Conservation (phyloP, 1,140 invertebrate genomes). For the Bacillus rossius region DNA sequence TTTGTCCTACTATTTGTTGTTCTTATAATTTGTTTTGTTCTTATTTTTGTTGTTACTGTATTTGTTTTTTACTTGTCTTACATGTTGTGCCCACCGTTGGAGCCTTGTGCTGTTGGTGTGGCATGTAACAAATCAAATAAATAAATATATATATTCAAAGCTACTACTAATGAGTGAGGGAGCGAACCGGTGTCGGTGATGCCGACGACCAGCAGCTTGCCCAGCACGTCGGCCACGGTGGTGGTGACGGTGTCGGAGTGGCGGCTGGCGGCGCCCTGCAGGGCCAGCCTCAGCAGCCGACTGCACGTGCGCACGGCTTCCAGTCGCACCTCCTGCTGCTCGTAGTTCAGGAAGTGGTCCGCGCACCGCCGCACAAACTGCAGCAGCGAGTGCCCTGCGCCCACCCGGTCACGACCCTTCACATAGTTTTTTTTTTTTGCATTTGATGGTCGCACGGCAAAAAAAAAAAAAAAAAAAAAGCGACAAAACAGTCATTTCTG, state of each 20-base stretch:
- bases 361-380: slow-evolving; percentile 91
- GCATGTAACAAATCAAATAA: too few species aligned
- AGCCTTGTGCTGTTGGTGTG: too few species aligned
- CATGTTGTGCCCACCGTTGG: too few species aligned
- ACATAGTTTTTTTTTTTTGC: not conserved
- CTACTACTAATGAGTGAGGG: too few species aligned
- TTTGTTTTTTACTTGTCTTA: too few species aligned
- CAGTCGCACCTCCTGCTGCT: slow-evolving; percentile 85
- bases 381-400: slow-evolving; percentile 75
- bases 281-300: slow-evolving; percentile 74
- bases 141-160: too few species aligned
- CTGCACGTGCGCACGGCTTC: slow-evolving; percentile 84
- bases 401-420: not conserved
- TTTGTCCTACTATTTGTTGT: too few species aligned
- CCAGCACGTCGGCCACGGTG: slow-evolving; percentile 83
- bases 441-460: too few species aligned
- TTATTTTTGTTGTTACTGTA: too few species aligned
- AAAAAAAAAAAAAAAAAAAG: too few species aligned
- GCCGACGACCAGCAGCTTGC: slow-evolving; percentile 87
- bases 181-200: slow-evolving; percentile 85
- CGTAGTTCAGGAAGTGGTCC: slow-evolving; percentile 87
- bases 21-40: too few species aligned
- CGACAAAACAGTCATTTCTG: too few species aligned
- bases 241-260: slow-evolving; percentile 75
- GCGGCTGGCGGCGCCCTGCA: slow-evolving; percentile 51